phyloP scores from a whole-genome alignment of 2,113 vertebrate genomes.

The Salvelinus alpinus region DNA sequence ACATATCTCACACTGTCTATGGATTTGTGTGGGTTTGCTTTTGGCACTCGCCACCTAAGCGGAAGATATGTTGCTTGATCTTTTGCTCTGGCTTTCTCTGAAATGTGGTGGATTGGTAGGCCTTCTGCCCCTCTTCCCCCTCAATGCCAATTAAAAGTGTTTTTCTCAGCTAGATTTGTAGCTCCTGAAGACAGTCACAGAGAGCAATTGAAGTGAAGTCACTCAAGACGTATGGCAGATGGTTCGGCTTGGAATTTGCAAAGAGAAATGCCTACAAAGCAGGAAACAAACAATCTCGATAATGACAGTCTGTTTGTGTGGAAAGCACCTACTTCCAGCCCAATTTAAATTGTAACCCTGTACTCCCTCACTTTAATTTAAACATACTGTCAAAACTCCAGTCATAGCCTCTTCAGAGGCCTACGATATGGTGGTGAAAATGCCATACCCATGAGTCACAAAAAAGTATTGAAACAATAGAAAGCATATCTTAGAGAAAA shows the following conservation, averaged over 20 bases:
- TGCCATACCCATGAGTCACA: conserved; percentile 11
- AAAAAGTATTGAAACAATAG: conserved; percentile 24
- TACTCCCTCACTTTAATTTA: conserved; percentile 42
- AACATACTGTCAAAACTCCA: conserved; percentile 47
- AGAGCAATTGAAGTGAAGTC: conserved; percentile 70
- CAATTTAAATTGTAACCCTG: conserved; percentile 43
- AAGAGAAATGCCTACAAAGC: no score
- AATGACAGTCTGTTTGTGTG: conserved; percentile 48
- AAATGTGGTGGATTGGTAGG: conserved; percentile 30
- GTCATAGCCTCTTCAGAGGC: not conserved
- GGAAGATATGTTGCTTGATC: conserved; percentile 37
- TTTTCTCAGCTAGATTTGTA: conserved; percentile 61
- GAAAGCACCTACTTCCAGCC: conserved; percentile 50
- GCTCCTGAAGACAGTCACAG: conserved; percentile 58
- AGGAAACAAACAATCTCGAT: no score
- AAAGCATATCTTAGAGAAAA: conserved; percentile 31
- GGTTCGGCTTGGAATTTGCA: conserved; percentile 33
- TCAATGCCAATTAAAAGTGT: conserved; percentile 69
- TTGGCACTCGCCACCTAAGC: conserved; percentile 10
- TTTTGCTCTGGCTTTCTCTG: conserved; percentile 25
- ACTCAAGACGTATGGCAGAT: conserved; percentile 67
- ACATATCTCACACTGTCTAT: not conserved
- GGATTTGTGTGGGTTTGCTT: conserved; percentile 6
- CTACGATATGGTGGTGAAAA: no score
- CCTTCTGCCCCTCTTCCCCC: conserved; percentile 45